A percentile compares a stretch with the other conserved stretches of the same genome.
These are phyloP conservation scores for Labia minor DNA, from an alignment of 2,888 invertebrate genomes.

Conservation along the genomic window DNA sequence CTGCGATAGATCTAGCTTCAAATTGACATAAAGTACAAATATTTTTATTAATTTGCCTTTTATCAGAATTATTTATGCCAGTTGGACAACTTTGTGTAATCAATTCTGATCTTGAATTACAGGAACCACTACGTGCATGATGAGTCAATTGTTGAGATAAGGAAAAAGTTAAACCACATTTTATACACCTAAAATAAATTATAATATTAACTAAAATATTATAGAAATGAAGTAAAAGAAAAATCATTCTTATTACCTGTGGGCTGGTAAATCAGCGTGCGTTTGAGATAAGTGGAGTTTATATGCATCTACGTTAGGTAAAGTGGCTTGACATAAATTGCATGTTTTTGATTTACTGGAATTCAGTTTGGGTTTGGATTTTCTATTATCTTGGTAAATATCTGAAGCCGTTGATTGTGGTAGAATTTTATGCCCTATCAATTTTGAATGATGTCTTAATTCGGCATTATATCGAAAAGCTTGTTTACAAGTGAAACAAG, in stretches of 20 bases:
- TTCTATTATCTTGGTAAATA: background rate
- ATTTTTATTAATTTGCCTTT: background rate
- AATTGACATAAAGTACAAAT: background rate
- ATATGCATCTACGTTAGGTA: background rate
- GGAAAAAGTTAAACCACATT: constrained; percentile 57
- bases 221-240: background rate
- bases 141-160: constrained; percentile 62
- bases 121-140: constrained; percentile 44
- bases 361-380: background rate
- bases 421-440: constrained; percentile 40
- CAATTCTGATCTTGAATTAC: background rate
- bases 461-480: constrained; percentile 66
- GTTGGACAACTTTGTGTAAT: background rate
- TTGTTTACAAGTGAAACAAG: constrained; percentile 55
- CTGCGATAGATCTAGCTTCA: background rate
- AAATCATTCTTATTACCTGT: background rate
- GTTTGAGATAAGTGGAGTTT: background rate
- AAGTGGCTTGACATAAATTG: background rate
- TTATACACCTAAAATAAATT: constrained; percentile 47
- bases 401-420: background rate
- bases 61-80: background rate
- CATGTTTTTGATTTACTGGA: background rate
- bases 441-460: constrained; percentile 49
- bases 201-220: background rate
- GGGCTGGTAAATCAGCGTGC: background rate